Evolutionary conservation across 2,888 invertebrate genomes (phyloP).

Genomic region (Rotaria magnacalcarata): DNA sequence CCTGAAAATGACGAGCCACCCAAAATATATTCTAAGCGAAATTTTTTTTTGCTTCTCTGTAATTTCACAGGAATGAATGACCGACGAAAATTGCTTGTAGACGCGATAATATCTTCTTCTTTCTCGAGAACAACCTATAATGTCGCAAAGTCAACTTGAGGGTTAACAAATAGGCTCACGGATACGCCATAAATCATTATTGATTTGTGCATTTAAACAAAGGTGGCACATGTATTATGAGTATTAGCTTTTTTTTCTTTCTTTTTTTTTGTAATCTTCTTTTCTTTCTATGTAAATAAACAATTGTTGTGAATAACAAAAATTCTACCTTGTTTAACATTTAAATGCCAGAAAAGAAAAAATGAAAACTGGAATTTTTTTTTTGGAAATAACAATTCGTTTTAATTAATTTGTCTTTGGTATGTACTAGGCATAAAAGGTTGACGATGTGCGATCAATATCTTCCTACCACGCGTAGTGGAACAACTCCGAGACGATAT

Average conservation of each 20-base stretch:
- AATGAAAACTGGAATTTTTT: neutral
- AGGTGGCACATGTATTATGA: neutral
- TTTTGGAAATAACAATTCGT: neutral
- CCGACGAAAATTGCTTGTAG: neutral
- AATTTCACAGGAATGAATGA: neutral
- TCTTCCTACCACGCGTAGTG: neutral
- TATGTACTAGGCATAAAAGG: neutral
- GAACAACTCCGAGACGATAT: neutral
- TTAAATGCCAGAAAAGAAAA: conserved; percentile 29
- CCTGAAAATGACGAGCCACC: conserved; percentile 10
- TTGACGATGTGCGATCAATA: conserved; percentile 20
- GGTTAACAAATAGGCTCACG: conserved; percentile 13
- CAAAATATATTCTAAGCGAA: conserved; percentile 12
- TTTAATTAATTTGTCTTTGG: neutral
- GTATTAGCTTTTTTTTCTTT: neutral
- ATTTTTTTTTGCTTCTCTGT: conserved; percentile 11
- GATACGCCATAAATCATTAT: neutral
- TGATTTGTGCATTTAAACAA: neutral
- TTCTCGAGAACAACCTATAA: conserved; percentile 14
- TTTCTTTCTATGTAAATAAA: conserved; percentile 29
- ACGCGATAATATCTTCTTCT: neutral
- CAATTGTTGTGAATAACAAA: conserved; percentile 1
- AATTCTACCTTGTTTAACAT: conserved; percentile 29
- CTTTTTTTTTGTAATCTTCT: neutral
- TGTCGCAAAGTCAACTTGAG: conserved; percentile 10